phyloP scores from a whole-genome alignment of 2,888 invertebrate genomes.

The Chymomyza amoena region DNA sequence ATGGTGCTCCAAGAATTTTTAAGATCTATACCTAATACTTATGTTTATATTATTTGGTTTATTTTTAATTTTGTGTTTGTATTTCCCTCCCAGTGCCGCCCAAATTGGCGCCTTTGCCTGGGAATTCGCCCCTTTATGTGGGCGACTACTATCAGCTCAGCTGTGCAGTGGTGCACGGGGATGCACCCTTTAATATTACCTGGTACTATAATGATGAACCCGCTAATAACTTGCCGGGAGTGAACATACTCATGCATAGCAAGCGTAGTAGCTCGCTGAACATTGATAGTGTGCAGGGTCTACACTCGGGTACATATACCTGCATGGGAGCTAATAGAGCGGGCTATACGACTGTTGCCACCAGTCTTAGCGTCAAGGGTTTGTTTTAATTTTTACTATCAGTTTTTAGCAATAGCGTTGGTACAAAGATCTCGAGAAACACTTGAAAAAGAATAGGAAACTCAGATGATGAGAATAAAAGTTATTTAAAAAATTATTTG shows the following conservation, averaged over 20 bases:
- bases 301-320: conserved; percentile 86
- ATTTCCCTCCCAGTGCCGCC: conserved; percentile 80
- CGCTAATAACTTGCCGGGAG: conserved; percentile 63
- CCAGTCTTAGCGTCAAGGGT: conserved; percentile 77
- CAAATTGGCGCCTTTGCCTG: conserved; percentile 83
- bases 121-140: conserved; percentile 83
- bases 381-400: conserved; percentile 47
- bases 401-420: neutral
- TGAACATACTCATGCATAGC: conserved; percentile 79
- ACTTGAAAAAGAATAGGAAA: too few species aligned
- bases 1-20: conserved; percentile 80
- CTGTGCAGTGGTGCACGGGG: conserved; percentile 87
- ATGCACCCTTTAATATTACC: conserved; percentile 87
- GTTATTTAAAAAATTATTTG: too few species aligned
- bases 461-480: too few species aligned
- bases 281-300: conserved; percentile 82
- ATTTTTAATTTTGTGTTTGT: conserved; percentile 28
- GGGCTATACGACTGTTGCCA: conserved; percentile 79
- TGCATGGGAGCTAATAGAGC: conserved; percentile 85
- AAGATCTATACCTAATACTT: neutral
- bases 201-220: conserved; percentile 84
- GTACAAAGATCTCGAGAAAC: neutral
- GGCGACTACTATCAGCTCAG: conserved; percentile 82
- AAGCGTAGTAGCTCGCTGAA: conserved; percentile 83
- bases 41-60: conserved; percentile 31